Percentiles rank a stretch among this genome's conserved stretches.
phyloP scores from a whole-genome alignment of 2,113 vertebrate species.

The Crotophaga sulcirostris region DNA sequence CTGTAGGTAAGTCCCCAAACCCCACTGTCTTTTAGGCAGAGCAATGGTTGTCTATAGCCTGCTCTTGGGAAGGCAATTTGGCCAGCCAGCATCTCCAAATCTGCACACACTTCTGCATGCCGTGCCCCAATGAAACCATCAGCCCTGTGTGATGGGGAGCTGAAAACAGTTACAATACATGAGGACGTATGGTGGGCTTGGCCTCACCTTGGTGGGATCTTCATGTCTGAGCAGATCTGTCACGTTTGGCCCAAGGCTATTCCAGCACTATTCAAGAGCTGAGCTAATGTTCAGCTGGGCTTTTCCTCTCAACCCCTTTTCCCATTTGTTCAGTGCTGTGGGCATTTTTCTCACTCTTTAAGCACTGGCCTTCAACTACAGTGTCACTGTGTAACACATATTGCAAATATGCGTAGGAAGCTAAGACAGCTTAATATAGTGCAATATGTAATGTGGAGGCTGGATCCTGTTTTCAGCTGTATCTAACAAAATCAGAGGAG shows the following conservation, averaged over 20 bases:
- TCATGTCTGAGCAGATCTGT: background rate
- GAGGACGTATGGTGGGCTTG: background rate
- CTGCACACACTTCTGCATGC: too few relatives aligned
- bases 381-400: fast-evolving
- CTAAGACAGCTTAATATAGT: background rate
- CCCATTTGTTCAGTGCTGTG: background rate
- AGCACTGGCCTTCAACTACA: background rate
- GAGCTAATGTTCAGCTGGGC: background rate
- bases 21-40: background rate
- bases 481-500: background rate
- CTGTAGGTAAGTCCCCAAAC: background rate
- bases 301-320: background rate
- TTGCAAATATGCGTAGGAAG: background rate
- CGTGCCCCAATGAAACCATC: background rate
- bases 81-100: background rate
- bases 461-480: background rate
- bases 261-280: background rate
- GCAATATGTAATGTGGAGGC: fast-evolving
- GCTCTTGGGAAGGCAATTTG: background rate
- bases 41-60: background rate
- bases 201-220: background rate
- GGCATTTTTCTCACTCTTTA: background rate
- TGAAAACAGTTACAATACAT: background rate
- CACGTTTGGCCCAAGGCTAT: background rate
- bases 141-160: background rate